Base-by-base conservation (phyloP, 2,797 vertebrate genomes). In the Tarsius wallacei region DNA sequence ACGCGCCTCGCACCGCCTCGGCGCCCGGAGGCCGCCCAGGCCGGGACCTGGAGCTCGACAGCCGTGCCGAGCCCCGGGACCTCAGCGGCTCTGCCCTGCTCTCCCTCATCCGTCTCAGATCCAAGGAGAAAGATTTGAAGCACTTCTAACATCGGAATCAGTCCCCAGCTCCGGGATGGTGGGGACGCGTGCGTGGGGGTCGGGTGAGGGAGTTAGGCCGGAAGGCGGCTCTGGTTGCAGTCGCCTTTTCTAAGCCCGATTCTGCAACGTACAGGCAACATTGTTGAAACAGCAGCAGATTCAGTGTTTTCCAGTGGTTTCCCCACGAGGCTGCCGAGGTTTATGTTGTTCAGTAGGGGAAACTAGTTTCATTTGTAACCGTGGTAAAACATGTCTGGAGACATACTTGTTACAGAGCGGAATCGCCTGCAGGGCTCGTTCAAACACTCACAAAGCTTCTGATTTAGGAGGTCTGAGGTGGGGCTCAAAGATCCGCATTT, bases 161-260 rank as follows among this genome's bases (percentile, higher is more conserved):
- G 33, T 42, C 4, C 63, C 78, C 64, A 5, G 3, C 15, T n/a
- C 8, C 24, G 49, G 31, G 36, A 28, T 36, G n/a, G 1, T 42
- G 73, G 24, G 47, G 21, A 15, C 6, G 2, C 42, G 31, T 15
- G 68, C 5, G 1, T 9, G 10, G 26, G 31, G 11, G 24, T 24
- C 0, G 16, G 11, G 24, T 5, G n/a, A 28, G 3, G 5, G n/a
- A 51, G 36, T 2, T 1, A 3, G 63, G 4, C 1, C 0, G 1
- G 22, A 15, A 33, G 68, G 53, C 4, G 0, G 3, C 22, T 66
- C 22, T 33, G 14, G 13, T 36, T 49, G 17, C 53, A 2, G 10
- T 3, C 28, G 7, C 17, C 28, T 11, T 10, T 88, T 89, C 61
- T 64, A 17, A 91, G 53, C 47, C 24, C 1, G 9, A 82, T 87